phyloP scores from a whole-genome alignment of 37 sponge, comb jelly and placozoan species.

The Dysidea cf. avara region DNA sequence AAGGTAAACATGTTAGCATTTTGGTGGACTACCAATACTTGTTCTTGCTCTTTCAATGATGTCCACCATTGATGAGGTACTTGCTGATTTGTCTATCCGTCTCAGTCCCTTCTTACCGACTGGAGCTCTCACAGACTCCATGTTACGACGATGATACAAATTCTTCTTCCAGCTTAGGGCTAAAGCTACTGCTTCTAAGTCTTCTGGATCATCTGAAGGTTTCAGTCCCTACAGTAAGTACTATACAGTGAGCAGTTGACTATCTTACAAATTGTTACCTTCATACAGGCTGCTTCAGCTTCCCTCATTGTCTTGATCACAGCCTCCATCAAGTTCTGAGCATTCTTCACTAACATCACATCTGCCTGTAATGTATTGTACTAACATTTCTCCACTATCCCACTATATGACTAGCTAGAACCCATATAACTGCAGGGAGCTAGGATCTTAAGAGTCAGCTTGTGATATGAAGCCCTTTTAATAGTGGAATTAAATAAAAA shows the following conservation, averaged over 20 bases:
- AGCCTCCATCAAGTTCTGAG: constrained; percentile 86
- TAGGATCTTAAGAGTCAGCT: too few species aligned
- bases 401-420: too few species aligned
- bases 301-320: constrained; percentile 80
- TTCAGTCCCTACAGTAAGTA: constrained; percentile 20
- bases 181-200: constrained; percentile 33
- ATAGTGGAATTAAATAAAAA: too few species aligned
- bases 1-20: too few species aligned
- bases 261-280: constrained; percentile 56
- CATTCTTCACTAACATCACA: constrained; percentile 84
- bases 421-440: too few species aligned
- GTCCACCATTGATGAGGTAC: too few species aligned
- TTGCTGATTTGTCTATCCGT: constrained; percentile 31
- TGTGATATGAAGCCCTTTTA: too few species aligned
- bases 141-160: constrained; percentile 63
- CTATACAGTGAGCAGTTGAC: too few species aligned
- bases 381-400: background rate
- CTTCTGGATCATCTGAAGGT: constrained; percentile 27
- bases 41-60: too few species aligned
- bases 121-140: constrained; percentile 69
- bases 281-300: constrained; percentile 86
- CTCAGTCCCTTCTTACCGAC: constrained; percentile 60
- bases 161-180: constrained; percentile 73
- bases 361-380: constrained; percentile 55
- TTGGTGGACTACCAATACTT: too few species aligned